Evolutionary conservation across 2,797 vertebrate species (phyloP).

Genomic region (Eremophila alpestris): DNA sequence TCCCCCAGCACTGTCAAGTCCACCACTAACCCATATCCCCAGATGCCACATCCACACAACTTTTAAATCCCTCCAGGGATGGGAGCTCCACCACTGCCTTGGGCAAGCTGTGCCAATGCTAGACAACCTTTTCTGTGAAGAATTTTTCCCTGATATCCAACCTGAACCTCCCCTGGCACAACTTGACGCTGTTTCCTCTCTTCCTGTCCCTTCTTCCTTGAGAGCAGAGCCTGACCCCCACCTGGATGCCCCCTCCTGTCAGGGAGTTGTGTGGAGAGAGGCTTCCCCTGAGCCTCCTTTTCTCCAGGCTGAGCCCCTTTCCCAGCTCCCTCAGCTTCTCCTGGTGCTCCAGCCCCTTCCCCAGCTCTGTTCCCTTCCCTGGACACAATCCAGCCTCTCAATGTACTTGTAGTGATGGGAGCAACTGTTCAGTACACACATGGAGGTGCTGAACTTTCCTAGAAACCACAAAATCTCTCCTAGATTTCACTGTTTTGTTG

Average conservation of each 20-base stretch:
- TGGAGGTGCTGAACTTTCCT: not conserved
- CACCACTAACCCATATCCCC: not conserved
- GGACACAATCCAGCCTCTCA: not conserved
- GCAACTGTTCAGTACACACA: not conserved
- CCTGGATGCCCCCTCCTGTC: not conserved
- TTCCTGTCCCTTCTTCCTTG: not conserved
- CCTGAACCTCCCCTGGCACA: not conserved
- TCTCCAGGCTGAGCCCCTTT: not conserved
- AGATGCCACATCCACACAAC: not conserved
- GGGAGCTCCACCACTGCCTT: not conserved
- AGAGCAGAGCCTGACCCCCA: not conserved
- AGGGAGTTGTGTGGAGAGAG: not conserved
- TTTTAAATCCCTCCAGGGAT: not conserved
- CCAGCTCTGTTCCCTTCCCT: not conserved
- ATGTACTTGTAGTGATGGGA: rapidly evolving
- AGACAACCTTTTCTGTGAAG: not conserved
- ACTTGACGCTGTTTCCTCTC: not conserved
- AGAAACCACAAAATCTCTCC: not conserved
- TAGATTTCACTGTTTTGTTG: not conserved
- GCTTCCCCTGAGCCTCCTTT: not conserved
- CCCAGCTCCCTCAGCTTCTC: not conserved
- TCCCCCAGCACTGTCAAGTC: not conserved
- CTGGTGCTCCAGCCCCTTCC: not conserved
- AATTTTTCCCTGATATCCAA: not conserved
- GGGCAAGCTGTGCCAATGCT: not conserved